phyloP scores from a whole-genome alignment of 2,888 invertebrate species.

The Habroteleia sp. region DNA sequence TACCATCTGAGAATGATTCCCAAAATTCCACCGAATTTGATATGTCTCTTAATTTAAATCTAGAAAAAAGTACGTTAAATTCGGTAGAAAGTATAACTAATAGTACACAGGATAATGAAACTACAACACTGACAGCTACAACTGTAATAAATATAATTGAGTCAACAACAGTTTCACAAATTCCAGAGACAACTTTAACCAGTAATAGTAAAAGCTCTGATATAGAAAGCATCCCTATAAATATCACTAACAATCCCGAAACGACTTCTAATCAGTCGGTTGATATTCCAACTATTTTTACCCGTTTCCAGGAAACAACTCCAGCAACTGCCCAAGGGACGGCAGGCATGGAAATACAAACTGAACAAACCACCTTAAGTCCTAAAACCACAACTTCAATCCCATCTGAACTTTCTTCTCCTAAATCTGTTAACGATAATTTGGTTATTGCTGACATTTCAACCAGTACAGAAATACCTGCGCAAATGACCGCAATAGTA shows the following conservation, averaged over 20 bases:
- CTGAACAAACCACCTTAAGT: conserved; percentile 64
- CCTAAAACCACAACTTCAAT: conserved; percentile 37
- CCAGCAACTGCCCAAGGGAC: conserved; percentile 80
- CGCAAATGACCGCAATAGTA: conserved; percentile 15
- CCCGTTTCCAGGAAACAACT: conserved; percentile 79
- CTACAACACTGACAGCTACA: conserved; percentile 58
- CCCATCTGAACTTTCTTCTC: conserved; percentile 55
- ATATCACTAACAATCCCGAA: conserved; percentile 65
- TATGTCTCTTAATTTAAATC: conserved; percentile 1
- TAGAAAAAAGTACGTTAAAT: conserved; percentile 32
- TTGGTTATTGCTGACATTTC: conserved; percentile 53
- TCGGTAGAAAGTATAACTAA: conserved; percentile 18
- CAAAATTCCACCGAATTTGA: conserved; percentile 16
- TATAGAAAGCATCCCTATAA: conserved; percentile 38
- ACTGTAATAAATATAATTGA: conserved; percentile 39
- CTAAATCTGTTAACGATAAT: conserved; percentile 52
- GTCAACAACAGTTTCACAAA: conserved; percentile 51
- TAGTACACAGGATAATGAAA: conserved; percentile 26
- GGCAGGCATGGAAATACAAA: conserved; percentile 75
- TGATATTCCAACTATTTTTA: conserved; percentile 76
- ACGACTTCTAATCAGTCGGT: conserved; percentile 68
- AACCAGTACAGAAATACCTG: conserved; percentile 30
- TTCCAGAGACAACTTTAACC: conserved; percentile 54
- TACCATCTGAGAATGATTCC: conserved; percentile 36
- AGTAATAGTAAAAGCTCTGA: conserved; percentile 43